phyloP scores from a whole-genome alignment of 2,113 vertebrate species.

The Ivindomyrus marchei region DNA sequence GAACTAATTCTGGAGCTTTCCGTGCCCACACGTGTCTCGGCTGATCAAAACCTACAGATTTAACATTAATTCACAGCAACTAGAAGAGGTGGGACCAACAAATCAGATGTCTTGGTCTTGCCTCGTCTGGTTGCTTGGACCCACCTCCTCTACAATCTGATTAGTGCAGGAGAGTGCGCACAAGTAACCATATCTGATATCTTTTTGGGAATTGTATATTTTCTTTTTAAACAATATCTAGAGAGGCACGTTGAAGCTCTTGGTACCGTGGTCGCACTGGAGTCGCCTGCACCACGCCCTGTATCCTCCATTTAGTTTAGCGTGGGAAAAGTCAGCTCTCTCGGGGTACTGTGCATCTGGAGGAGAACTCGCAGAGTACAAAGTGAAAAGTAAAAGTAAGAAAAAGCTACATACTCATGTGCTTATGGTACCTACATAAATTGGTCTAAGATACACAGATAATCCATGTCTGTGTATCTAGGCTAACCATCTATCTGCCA shows the following conservation, averaged over 20 bases:
- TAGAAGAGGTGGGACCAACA: background rate
- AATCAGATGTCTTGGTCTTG: background rate
- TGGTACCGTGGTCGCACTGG: background rate
- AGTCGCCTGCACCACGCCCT: background rate
- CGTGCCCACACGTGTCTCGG: background rate
- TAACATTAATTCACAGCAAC: background rate
- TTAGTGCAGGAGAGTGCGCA: background rate
- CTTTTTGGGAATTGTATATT: background rate
- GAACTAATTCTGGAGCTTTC: background rate
- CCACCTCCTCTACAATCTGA: background rate
- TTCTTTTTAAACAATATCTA: constrained; percentile 4
- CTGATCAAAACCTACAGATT: background rate
- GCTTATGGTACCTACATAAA: background rate
- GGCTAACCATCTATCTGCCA: background rate
- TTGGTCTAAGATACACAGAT: background rate
- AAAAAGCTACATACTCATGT: background rate
- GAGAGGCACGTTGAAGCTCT: background rate
- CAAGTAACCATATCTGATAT: background rate
- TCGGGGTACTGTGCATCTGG: background rate
- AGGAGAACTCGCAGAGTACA: background rate
- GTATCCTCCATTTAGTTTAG: background rate
- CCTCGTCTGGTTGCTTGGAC: background rate
- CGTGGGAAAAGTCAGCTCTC: background rate
- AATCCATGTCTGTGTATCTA: background rate
- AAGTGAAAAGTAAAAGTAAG: background rate